Base-by-base conservation (phyloP, 1,140 invertebrate genomes). In the Prorops nasuta region DNA sequence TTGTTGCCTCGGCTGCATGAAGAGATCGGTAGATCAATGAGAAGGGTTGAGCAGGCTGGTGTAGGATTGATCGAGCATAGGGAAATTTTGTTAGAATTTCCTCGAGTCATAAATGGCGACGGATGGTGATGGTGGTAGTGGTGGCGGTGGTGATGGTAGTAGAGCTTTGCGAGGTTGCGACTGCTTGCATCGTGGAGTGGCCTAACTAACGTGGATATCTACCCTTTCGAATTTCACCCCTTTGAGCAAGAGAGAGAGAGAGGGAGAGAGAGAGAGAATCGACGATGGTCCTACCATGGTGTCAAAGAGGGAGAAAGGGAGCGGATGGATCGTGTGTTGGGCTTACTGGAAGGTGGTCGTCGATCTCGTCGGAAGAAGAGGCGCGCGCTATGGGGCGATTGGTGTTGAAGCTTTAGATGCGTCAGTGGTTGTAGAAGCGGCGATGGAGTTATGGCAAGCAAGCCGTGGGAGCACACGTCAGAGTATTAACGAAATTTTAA, bases 401-500 rank as follows among this genome's bases (percentile, higher is more conserved):
- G n/a, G n/a, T n/a, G n/a, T 10, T 28, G 10, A 6, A 4, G 24
- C 4, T 19, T 22, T 48, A 39, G n/a, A 40, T 40, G 17, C 9
- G 12, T 24, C 44, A 17, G 20, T 46, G 18, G 3, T 15, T 19
- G 14, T 15, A 8, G n/a, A 20, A 18, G 40, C 14, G 49, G n/a
- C n/a, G n/a, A n/a, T n/a, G n/a, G n/a, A n/a, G n/a, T n/a, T n/a
- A n/a, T n/a, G n/a, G n/a, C n/a, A n/a, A n/a, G n/a, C n/a, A n/a
- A 18, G 22, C 15, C 3, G 41, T 31, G 19, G 37, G 8, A 32
- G 43, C 19, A 21, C 14, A 20, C 51, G 67, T 73, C 69, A 54
- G 66, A 64, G 72, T 72, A 74, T 76, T 70, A 72, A 70, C 74
- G 66, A 74, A 75, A 74, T 73, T 75, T 74, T 68, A 73, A 73